Conservation (phyloP, 2,888 invertebrate species). For the Drosophila falleni region DNA sequence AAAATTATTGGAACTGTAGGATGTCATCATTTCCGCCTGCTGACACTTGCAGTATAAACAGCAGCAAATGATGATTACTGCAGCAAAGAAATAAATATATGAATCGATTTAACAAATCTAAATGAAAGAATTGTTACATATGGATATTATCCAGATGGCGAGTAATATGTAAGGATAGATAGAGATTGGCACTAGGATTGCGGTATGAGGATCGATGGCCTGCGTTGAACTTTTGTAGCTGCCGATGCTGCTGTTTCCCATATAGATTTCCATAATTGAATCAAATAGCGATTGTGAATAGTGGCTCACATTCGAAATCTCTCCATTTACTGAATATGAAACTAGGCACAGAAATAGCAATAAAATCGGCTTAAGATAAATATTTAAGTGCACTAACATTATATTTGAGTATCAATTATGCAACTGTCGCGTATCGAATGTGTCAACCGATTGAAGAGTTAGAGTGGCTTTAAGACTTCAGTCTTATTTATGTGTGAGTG, state of each 20-base stretch:
- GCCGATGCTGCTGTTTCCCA: conserved; percentile 11
- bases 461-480: background rate
- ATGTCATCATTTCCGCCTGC: conserved; percentile 38
- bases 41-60: conserved; percentile 58
- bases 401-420: background rate
- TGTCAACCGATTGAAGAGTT: background rate
- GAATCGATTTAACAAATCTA: background rate
- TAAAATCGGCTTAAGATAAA: background rate
- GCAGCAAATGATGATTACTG: conserved; percentile 47
- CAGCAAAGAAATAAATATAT: background rate
- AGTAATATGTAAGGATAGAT: conserved; percentile 50
- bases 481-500: conserved; percentile 6
- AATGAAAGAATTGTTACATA: conserved; percentile 30
- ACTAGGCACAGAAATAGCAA: conserved; percentile 7
- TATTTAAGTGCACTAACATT: conserved; percentile 13
- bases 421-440: conserved; percentile 17
- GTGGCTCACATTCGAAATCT: conserved; percentile 18
- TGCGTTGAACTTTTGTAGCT: background rate
- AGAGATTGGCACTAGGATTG: conserved; percentile 11
- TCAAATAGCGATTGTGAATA: conserved; percentile 28
- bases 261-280: conserved; percentile 33
- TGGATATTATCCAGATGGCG: conserved; percentile 54
- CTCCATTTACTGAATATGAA: background rate
- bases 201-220: background rate
- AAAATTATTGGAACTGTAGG: conserved; percentile 39